Conservation (phyloP, 2,888 invertebrate genomes). For the Aquatica leii region DNA sequence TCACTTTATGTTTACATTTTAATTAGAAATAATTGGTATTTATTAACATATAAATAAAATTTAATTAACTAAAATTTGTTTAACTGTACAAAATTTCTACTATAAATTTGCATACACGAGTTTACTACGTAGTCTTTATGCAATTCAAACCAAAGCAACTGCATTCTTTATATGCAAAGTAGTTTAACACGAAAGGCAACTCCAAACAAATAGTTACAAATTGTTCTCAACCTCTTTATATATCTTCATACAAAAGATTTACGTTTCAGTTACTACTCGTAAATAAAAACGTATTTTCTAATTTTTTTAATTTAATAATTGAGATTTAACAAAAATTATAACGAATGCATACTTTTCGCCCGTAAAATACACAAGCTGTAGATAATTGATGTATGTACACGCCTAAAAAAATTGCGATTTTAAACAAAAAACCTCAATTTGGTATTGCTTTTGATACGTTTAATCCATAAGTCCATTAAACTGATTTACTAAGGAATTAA, state of each 20-base stretch:
- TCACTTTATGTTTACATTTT: slow-evolving; percentile 12
- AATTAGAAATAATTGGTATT: slow-evolving; percentile 10
- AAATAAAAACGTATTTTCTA: too few relatives aligned
- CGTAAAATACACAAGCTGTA: too few relatives aligned
- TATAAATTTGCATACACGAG: slow-evolving; percentile 35
- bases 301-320: too few relatives aligned
- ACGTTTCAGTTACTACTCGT: too few relatives aligned
- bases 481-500: background rate
- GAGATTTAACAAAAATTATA: too few relatives aligned
- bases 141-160: slow-evolving; percentile 31
- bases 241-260: too few relatives aligned
- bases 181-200: slow-evolving; percentile 40
- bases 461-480: slow-evolving; percentile 5
- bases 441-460: too few relatives aligned
- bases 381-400: too few relatives aligned
- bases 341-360: too few relatives aligned
- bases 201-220: slow-evolving; percentile 44
- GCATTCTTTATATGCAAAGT: slow-evolving; percentile 45
- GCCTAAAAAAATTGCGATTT: too few relatives aligned
- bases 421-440: too few relatives aligned
- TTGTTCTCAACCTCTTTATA: slow-evolving; percentile 40
- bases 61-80: slow-evolving; percentile 15
- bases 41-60: slow-evolving; percentile 16
- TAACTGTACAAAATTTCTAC: slow-evolving; percentile 26
- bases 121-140: slow-evolving; percentile 30